phyloP scores from a whole-genome alignment of 2,797 vertebrate species.

The Rachycentron canadum region DNA sequence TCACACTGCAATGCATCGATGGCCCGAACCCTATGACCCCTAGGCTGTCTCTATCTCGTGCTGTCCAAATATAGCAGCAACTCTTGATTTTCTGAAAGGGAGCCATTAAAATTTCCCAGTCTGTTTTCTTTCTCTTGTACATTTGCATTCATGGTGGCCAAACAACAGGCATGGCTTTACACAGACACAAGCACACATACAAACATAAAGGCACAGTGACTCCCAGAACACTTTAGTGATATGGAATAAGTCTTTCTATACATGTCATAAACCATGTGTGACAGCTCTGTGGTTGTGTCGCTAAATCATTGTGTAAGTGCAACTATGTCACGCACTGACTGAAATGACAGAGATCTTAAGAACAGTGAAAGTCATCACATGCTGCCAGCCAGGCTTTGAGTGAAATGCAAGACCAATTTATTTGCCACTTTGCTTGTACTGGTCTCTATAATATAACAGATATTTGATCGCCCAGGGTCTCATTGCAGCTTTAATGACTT shows the following conservation, averaged over 20 bases:
- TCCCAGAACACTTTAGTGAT: constrained; percentile 11
- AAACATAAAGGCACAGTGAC: constrained; percentile 1
- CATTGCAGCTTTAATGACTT: constrained; percentile 16
- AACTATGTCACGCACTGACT: constrained; percentile 26
- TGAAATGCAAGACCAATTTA: constrained; percentile 21
- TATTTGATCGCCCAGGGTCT: constrained; percentile 25
- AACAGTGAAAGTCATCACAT: constrained; percentile 36
- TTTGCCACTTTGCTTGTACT: constrained; percentile 29
- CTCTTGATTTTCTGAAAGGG: constrained; percentile 31
- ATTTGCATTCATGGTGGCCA: constrained; percentile 36
- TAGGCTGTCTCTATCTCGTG: constrained; percentile 18
- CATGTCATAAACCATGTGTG: constrained; percentile 21
- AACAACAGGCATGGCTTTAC: constrained; percentile 11
- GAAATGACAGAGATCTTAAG: constrained; percentile 32
- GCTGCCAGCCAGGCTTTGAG: constrained; percentile 13
- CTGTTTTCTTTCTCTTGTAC: neutral
- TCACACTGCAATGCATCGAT: constrained; percentile 44
- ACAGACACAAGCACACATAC: neutral
- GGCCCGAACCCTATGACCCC: constrained; percentile 34
- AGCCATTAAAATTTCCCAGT: constrained; percentile 35
- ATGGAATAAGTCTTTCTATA: constrained; percentile 12
- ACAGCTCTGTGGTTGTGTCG: constrained; percentile 17
- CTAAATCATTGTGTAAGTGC: constrained; percentile 34
- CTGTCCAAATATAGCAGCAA: constrained; percentile 46
- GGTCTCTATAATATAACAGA: constrained; percentile 9